phyloP scores from a whole-genome alignment of 2,888 invertebrate genomes.

The Dastarcus helophoroides region DNA sequence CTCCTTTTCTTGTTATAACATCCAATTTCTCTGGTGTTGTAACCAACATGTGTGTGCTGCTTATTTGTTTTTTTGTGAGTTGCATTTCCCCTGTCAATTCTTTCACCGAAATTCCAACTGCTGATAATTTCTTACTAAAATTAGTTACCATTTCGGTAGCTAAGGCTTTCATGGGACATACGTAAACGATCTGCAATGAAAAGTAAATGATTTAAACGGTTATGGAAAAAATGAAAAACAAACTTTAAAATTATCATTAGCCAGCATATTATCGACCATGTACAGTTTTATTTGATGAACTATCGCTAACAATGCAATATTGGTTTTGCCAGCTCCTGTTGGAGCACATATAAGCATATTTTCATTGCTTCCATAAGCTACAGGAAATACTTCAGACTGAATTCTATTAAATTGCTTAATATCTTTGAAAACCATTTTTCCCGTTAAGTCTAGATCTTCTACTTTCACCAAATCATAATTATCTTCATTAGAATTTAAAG shows the following conservation, averaged over 20 bases:
- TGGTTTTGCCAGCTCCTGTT: conserved; percentile 98
- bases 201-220: conserved; percentile 6
- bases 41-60: conserved; percentile 93
- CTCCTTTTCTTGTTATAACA: conserved; percentile 92
- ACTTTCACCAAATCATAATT: conserved; percentile 39
- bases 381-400: conserved; percentile 89
- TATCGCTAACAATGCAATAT: conserved; percentile 89
- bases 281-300: conserved; percentile 83
- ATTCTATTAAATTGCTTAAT: conserved; percentile 83
- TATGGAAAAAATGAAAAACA: conserved; percentile 10
- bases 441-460: conserved; percentile 53
- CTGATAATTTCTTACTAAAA: conserved; percentile 70
- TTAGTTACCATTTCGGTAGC: conserved; percentile 97
- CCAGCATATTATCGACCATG: conserved; percentile 67
- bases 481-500: conserved; percentile 44
- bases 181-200: conserved; percentile 86
- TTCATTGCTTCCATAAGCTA: conserved; percentile 93
- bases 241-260: conserved; percentile 88
- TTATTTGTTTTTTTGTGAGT: conserved; percentile 84
- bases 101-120: conserved; percentile 69
- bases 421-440: conserved; percentile 79
- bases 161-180: conserved; percentile 99
- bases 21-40: conserved; percentile 99
- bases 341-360: conserved; percentile 97
- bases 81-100: conserved; percentile 99